phyloP scores from a whole-genome alignment of 2,113 vertebrate species.

The Trichomycterus rosablanca region DNA sequence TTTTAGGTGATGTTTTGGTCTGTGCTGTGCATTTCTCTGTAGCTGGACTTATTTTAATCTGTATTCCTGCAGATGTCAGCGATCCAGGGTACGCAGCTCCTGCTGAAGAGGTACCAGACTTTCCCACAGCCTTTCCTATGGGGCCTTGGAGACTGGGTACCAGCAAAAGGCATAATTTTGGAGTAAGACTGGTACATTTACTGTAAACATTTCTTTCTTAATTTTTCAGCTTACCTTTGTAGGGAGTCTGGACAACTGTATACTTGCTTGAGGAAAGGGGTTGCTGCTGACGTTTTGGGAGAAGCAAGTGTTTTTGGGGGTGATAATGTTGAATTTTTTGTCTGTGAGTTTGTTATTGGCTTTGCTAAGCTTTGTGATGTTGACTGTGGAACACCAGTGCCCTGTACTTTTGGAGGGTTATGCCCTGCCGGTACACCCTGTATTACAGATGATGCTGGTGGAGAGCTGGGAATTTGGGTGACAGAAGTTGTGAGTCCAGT shows the following conservation, averaged over 20 bases:
- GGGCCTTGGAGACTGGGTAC: slow-evolving; percentile 14
- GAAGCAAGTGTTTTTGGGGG: not conserved
- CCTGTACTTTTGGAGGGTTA: not conserved
- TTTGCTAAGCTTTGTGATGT: not conserved
- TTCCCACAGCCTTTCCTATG: not conserved
- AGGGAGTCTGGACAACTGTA: not conserved
- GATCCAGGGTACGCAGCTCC: not conserved
- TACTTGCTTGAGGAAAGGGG: not conserved
- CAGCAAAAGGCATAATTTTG: not conserved
- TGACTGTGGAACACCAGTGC: not conserved
- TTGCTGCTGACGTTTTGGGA: not conserved
- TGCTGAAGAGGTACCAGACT: not conserved
- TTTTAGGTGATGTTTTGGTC: not conserved
- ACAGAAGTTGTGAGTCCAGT: too few relatives aligned
- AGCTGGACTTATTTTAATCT: not conserved
- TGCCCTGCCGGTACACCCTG: not conserved
- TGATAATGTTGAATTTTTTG: not conserved
- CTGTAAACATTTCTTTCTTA: too few relatives aligned
- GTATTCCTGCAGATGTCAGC: not conserved
- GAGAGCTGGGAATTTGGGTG: too few relatives aligned
- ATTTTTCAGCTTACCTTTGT: not conserved
- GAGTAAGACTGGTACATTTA: not conserved
- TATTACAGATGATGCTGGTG: too few relatives aligned
- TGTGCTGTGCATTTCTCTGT: not conserved
- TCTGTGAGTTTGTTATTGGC: not conserved